Base-by-base conservation (phyloP, 2,888 invertebrate genomes). In the Napeogenes inachia region DNA sequence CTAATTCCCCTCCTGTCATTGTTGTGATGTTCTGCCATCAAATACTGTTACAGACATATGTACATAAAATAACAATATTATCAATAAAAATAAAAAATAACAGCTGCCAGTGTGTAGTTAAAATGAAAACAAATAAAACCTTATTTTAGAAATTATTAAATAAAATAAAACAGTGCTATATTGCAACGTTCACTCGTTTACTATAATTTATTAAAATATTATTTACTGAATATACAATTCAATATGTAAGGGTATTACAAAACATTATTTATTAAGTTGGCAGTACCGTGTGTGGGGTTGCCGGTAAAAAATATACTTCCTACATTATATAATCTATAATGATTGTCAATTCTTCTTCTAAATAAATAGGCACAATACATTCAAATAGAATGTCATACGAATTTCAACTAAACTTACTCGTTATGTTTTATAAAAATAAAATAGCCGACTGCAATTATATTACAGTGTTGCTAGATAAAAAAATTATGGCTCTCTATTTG, bases 321-420 rank as follows among this genome's bases (percentile, higher is more conserved):
- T 50, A 50, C 6, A 21, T 50, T 50, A 50, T 21, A 50, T 30
- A 50, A n/a, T 6, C 21, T 35, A 35, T 47, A 47, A 47, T 47
- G 30, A 50, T 50, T 21, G 21, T 50, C 21, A 50, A 50, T 30
- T 50, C 46, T 35, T 55, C 35, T 54, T 54, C 46, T 58, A 85
- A 89, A 89, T 88, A 89, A 89, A 88, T 89, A 89, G 85, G 85
- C 87, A 89, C 85, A 81, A 79, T 73, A 81, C 85, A 88, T 86
- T 85, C 87, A 77, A 73, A 72, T 74, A 73, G 85, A 88, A 87
- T 84, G 85, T 21, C 21, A 21, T 21, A 21, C 21, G 21, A 68
- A 81, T 80, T 79, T 80, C 82, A 82, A 78, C 72, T 74, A 76
- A 75, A 77, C 81, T 80, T 82, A 81, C 77, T 80, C 76, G 76